Evolutionary conservation across 2,888 invertebrate genomes (phyloP).

Genomic region (Nipponacmea schrenckii): DNA sequence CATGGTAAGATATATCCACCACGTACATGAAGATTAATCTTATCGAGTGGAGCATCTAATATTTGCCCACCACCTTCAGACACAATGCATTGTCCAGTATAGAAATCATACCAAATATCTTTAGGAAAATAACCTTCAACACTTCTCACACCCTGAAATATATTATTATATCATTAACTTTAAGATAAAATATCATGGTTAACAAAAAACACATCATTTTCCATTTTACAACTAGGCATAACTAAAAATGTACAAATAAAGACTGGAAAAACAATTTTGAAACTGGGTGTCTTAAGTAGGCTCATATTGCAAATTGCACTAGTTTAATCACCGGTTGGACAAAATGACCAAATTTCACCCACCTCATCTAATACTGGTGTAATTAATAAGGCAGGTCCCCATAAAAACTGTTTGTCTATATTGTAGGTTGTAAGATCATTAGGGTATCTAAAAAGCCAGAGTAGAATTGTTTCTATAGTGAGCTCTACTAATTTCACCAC

Average conservation of each 20-base stretch:
- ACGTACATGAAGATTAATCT: constrained; percentile 74
- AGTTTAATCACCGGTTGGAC: too few relatives aligned
- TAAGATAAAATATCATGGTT: background rate
- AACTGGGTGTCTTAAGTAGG: too few relatives aligned
- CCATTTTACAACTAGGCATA: too few relatives aligned
- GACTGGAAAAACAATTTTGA: too few relatives aligned
- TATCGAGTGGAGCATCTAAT: constrained; percentile 74
- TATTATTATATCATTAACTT: background rate
- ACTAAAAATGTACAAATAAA: too few relatives aligned
- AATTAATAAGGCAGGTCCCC: constrained; percentile 65
- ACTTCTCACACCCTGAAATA: constrained; percentile 30
- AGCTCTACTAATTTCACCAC: too few relatives aligned
- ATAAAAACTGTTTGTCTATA: constrained; percentile 57
- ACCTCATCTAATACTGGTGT: constrained; percentile 52
- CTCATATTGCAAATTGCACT: too few relatives aligned
- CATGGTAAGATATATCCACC: constrained; percentile 79
- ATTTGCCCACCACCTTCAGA: constrained; percentile 25
- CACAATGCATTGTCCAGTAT: constrained; percentile 29
- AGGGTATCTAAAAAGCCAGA: constrained; percentile 48
- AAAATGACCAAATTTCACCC: background rate
- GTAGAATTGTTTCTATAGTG: background rate
- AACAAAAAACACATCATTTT: background rate
- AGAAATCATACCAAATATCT: constrained; percentile 42
- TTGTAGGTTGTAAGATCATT: constrained; percentile 37
- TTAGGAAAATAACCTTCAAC: constrained; percentile 42